Evolutionary conservation across 2,797 vertebrate genomes (phyloP).

Genomic region (Lindbergichthys nudifrons): DNA sequence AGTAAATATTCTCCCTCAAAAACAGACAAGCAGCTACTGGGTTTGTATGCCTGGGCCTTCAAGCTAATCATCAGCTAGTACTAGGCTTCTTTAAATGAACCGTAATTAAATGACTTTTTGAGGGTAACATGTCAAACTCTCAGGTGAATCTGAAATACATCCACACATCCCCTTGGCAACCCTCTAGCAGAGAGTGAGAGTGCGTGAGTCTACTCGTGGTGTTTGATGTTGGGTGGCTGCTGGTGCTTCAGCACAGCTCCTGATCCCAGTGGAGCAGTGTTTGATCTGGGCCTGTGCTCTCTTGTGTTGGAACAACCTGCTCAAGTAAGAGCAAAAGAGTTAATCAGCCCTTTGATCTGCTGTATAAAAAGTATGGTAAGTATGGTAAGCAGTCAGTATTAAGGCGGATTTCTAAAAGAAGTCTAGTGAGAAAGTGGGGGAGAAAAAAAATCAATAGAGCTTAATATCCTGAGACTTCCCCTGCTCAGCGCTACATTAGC

Average conservation of each 20-base stretch:
- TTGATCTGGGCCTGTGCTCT: constrained; percentile 79
- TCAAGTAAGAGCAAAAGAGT: constrained; percentile 78
- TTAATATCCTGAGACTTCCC: constrained; percentile 62
- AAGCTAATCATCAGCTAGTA: constrained; percentile 14
- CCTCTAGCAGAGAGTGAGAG: constrained; percentile 30
- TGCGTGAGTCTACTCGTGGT: constrained; percentile 36
- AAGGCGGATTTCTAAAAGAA: constrained; percentile 59
- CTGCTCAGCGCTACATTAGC: constrained; percentile 35
- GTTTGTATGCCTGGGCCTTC: constrained; percentile 13
- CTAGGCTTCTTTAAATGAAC: constrained; percentile 40
- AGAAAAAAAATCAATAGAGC: constrained; percentile 53
- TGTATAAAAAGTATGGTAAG: constrained; percentile 57
- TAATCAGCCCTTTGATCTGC: constrained; percentile 79
- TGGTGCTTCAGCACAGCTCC: constrained; percentile 68
- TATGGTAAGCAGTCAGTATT: constrained; percentile 52
- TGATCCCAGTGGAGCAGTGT: constrained; percentile 76
- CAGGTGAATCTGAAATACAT: constrained; percentile 54
- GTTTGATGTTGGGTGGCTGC: constrained; percentile 82
- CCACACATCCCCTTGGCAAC: constrained; percentile 40
- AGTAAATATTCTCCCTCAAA: neutral
- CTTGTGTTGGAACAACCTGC: constrained; percentile 75
- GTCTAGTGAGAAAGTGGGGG: constrained; percentile 44
- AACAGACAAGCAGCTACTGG: neutral
- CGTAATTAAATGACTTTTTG: constrained; percentile 27
- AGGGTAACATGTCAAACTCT: constrained; percentile 45